phyloP scores from a whole-genome alignment of 1,140 invertebrate species.

The Drepana arcuata region DNA sequence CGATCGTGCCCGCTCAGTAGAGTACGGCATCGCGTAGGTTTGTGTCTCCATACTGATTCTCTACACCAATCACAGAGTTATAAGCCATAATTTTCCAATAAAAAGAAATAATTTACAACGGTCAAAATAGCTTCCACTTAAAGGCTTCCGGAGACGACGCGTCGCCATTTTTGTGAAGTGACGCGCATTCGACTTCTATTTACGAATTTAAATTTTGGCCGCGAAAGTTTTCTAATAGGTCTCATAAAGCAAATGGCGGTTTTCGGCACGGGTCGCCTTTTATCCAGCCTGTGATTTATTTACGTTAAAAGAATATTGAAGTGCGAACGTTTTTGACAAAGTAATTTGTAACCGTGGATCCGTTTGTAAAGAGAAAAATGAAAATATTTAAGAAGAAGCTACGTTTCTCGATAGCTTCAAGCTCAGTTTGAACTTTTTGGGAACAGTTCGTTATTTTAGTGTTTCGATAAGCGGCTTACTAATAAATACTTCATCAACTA shows the following conservation, averaged over 20 bases:
- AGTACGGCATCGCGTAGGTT: constrained; percentile 45
- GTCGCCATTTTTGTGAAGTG: constrained; percentile 29
- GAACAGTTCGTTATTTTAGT: too few species aligned
- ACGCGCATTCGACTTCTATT: constrained; percentile 30
- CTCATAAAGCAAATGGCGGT: constrained; percentile 1
- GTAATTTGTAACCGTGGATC: constrained; percentile 48
- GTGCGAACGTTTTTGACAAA: constrained; percentile 8
- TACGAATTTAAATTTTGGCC: constrained; percentile 40
- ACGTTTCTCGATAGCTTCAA: constrained; percentile 56
- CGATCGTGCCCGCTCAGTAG: constrained; percentile 48
- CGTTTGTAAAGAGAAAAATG: constrained; percentile 63
- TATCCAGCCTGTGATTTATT: constrained; percentile 12
- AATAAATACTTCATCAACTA: too few species aligned
- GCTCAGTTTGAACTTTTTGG: constrained; percentile 22
- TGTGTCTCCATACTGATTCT: constrained; percentile 18
- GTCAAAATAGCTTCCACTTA: constrained; percentile 41
- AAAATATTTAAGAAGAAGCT: constrained; percentile 66
- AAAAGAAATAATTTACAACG: constrained; percentile 52
- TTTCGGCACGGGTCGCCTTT: constrained; percentile 2
- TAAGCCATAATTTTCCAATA: constrained; percentile 64
- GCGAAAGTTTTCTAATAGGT: constrained; percentile 21
- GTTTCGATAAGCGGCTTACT: too few species aligned
- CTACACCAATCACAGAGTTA: constrained; percentile 44
- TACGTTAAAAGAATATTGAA: neutral
- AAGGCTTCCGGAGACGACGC: constrained; percentile 25